Conservation (phyloP, 2,113 vertebrate species). For the Xenopus laevis region DNA sequence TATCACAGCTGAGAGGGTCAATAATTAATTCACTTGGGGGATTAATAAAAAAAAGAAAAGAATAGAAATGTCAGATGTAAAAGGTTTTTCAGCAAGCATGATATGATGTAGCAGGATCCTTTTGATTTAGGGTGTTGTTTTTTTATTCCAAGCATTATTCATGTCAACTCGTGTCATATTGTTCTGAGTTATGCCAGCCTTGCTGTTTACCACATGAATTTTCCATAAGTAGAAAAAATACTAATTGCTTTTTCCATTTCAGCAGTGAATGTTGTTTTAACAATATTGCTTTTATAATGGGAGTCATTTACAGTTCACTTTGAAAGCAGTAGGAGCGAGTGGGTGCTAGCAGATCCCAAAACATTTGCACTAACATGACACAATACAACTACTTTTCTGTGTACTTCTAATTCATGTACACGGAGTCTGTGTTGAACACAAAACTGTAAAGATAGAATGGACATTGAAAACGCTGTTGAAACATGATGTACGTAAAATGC, state of each 20-base stretch:
- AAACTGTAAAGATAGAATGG: too few species aligned
- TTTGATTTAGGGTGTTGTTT: slow-evolving; percentile 30
- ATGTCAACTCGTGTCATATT: slow-evolving; percentile 12
- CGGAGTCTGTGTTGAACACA: too few species aligned
- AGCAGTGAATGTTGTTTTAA: background rate
- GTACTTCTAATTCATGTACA: too few species aligned
- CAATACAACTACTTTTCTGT: too few species aligned
- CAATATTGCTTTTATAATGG: background rate
- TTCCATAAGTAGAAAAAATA: slow-evolving; percentile 27
- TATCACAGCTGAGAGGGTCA: slow-evolving; percentile 15
- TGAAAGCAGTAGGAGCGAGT: too few species aligned
- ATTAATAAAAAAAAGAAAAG: slow-evolving; percentile 15
- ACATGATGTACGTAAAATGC: too few species aligned
- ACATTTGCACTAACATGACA: too few species aligned
- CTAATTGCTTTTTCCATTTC: slow-evolving; percentile 11
- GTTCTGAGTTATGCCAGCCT: slow-evolving; percentile 21
- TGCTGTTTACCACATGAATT: slow-evolving; percentile 14
- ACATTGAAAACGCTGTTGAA: too few species aligned
- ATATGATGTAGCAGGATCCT: slow-evolving; percentile 11
- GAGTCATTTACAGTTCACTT: too few species aligned
- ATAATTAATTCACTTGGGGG: slow-evolving; percentile 30
- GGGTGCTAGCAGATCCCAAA: too few species aligned
- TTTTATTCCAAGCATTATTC: slow-evolving; percentile 20
- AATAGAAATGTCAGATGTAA: slow-evolving; percentile 11
- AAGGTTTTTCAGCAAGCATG: slow-evolving; percentile 10